These are phyloP conservation scores for Bos indicus DNA, from an alignment of 2,113 vertebrate species.

Conservation along the genomic window DNA sequence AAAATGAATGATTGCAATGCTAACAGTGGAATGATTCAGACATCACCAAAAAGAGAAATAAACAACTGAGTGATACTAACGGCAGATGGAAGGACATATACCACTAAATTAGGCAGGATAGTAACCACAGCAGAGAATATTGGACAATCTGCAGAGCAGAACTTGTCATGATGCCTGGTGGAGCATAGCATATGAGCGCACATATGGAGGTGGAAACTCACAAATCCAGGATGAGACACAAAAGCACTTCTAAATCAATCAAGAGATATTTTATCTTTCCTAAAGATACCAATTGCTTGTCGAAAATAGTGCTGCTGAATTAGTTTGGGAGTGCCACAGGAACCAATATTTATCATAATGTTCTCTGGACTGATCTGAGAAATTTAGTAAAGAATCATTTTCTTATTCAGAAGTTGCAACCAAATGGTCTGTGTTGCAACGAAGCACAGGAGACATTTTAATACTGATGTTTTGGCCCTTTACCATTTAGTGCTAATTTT, in stretches of 20 bases:
- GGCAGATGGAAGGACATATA: not conserved
- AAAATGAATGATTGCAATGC: not conserved
- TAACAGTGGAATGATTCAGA: not conserved
- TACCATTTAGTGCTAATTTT: not conserved
- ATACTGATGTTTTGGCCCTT: not conserved
- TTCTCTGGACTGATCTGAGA: not conserved
- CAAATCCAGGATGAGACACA: not conserved
- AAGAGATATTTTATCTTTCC: not conserved
- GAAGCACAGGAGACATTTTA: not conserved
- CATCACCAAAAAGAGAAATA: not conserved
- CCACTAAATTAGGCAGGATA: not conserved
- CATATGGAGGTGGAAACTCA: not conserved
- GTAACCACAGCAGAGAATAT: not conserved
- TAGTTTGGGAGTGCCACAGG: not conserved
- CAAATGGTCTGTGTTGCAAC: not conserved
- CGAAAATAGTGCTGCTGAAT: not conserved
- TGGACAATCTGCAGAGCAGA: not conserved
- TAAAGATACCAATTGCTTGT: not conserved
- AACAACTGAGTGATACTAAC: not conserved
- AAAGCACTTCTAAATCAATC: not conserved
- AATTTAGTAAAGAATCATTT: not conserved
- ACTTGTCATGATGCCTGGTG: not conserved
- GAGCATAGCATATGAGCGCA: not conserved
- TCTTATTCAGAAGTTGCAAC: not conserved
- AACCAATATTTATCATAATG: not conserved